phyloP scores from a whole-genome alignment of 2,113 vertebrate species.

The Hippolais icterina region DNA sequence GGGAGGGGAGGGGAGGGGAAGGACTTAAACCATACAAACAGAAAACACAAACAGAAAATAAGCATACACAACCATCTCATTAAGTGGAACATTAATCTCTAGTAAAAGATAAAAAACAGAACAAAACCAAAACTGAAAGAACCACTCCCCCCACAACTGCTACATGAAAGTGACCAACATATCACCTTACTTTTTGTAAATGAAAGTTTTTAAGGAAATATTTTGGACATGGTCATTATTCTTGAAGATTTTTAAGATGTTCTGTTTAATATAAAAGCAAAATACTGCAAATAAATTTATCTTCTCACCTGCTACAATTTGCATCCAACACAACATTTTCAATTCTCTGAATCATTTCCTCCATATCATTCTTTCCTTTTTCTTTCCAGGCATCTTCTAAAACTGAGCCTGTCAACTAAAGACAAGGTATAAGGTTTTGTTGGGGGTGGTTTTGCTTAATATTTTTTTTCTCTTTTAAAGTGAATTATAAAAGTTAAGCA shows the following conservation, averaged over 20 bases:
- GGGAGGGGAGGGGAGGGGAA: neutral
- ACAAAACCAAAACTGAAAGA: neutral
- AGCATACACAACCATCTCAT: neutral
- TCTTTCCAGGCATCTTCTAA: slow-evolving; percentile 93
- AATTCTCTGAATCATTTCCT: slow-evolving; percentile 86
- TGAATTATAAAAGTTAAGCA: neutral
- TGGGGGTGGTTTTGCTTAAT: neutral
- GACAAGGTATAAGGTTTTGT: neutral
- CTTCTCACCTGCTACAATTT: slow-evolving; percentile 86
- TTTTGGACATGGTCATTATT: neutral
- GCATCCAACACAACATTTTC: slow-evolving; percentile 88
- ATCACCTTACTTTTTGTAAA: neutral
- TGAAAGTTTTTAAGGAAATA: neutral
- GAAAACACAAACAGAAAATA: neutral
- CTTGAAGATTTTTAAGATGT: neutral
- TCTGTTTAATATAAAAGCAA: slow-evolving; percentile 41
- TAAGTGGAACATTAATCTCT: neutral
- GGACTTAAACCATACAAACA: neutral
- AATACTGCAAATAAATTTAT: neutral
- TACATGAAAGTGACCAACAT: neutral
- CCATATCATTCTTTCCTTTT: slow-evolving; percentile 82
- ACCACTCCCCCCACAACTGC: neutral
- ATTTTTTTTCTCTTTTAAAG: neutral
- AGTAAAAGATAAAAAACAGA: neutral
- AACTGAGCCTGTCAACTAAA: slow-evolving; percentile 90